A percentile compares a stretch with the other conserved stretches of the same genome.
Conservation (phyloP, 2,113 vertebrate genomes). For the Planiliza haematocheilus region DNA sequence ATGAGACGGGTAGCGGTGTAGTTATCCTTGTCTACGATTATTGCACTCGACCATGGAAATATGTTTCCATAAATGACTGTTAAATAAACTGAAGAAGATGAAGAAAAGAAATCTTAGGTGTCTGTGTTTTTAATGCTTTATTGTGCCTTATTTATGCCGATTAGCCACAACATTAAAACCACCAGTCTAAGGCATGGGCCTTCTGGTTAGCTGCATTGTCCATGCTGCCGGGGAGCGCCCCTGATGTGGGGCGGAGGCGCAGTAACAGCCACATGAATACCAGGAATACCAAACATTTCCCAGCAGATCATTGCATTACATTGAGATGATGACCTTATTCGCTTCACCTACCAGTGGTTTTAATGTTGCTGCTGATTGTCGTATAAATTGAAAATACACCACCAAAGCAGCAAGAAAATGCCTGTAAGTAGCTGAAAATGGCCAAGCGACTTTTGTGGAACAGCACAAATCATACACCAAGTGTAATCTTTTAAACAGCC, state of each 20-base stretch:
- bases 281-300: too few species aligned
- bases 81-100: constrained; percentile 75
- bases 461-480: constrained; percentile 2
- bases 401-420: neutral
- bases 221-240: too few species aligned
- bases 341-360: too few species aligned
- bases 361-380: too few species aligned
- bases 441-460: neutral
- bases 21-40: constrained; percentile 56
- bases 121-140: neutral
- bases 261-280: too few species aligned
- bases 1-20: constrained; percentile 11
- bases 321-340: too few species aligned
- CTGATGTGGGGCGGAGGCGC: too few species aligned
- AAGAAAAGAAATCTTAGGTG: constrained; percentile 5
- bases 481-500: constrained; percentile 40
- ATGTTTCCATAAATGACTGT: constrained; percentile 81
- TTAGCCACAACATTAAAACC: too few species aligned
- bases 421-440: neutral
- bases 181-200: too few species aligned
- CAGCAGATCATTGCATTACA: too few species aligned
- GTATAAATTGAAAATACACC: neutral
- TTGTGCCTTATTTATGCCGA: neutral
- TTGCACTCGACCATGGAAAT: constrained; percentile 81
- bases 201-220: too few species aligned